These are phyloP conservation scores for Ptychoptera contaminata DNA, from an alignment of 2,888 invertebrate species.

Conservation along the genomic window DNA sequence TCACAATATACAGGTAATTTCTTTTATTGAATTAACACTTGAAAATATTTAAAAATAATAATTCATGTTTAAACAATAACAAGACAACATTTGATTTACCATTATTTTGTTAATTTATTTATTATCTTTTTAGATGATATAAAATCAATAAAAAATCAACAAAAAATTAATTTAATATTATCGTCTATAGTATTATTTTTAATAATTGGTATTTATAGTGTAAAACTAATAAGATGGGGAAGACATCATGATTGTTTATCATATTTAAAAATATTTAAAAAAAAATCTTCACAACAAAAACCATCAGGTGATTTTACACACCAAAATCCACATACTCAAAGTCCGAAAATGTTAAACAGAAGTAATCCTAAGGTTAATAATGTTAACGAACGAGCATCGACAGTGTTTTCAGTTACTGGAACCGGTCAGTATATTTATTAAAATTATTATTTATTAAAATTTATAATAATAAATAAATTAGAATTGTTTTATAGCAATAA, in stretches of 20 bases:
- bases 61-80: too few relatives aligned
- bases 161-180: constrained; percentile 19
- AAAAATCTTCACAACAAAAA: constrained; percentile 1
- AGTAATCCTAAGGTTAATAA: not conserved
- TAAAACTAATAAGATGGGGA: constrained; percentile 19
- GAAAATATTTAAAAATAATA: not conserved
- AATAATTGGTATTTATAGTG: constrained; percentile 17
- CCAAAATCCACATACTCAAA: constrained; percentile 35
- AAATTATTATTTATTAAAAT: not conserved
- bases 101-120: not conserved
- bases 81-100: too few relatives aligned
- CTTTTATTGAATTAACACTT: not conserved
- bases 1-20: constrained; percentile 6
- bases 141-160: constrained; percentile 18
- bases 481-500: too few relatives aligned
- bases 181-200: constrained; percentile 18
- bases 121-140: constrained; percentile 17
- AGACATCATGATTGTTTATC: constrained; percentile 5
- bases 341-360: constrained; percentile 23
- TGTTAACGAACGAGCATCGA: not conserved
- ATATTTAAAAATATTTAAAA: constrained; percentile 2
- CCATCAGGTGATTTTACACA: constrained; percentile 15
- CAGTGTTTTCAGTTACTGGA: constrained; percentile 1
- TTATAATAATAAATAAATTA: not conserved
- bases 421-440: not conserved